Evolutionary conservation across 2,888 invertebrate species (phyloP), one percentile per base, ranked within the genome.

Genomic region (Aplocera efformata): DNA sequence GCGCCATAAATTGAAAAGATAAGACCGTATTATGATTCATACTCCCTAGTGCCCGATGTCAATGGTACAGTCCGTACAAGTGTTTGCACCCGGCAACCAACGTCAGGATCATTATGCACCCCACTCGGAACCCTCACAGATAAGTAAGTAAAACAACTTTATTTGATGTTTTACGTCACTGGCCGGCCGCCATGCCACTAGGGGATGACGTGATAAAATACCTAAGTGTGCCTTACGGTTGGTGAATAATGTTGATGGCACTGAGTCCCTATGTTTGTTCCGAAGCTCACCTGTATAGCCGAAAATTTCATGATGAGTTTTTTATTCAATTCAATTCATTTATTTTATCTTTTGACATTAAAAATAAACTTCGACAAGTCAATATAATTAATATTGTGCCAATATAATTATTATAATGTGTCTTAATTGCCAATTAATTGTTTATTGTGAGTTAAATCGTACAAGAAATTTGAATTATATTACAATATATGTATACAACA

Each of bases 81-180:
- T 48, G 56, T 55, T 59, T 57, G 56, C 56, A 48, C 31, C 38
- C 44, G 58, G 53, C 56, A 55, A 32, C 34, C 30, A 48, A 50
- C 58, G 56, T 60, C 59, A 57, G 68, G 64, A 70, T 81, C 82
- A 85, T 85, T 85, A 84, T 83, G 84, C 84, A 84, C 84, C 84
- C 83, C 61, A 57, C 58, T 58, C 42, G 57, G 63, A 60, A 66
- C 73, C 72, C 72, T 64, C 67, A 63, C 71, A 71, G 81, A 81
- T 82, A 82, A 77, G 78, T 79, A 78, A 83, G 82, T 83, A 81
- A 83, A 82, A 85, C 82, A 85, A 85, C 82, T 82, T 85, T 85
- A 86, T 86, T 86, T 85, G 84, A 84, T 84, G 83, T 82, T 75
- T 52, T 65, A 69, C 71, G 72, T 69, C 73, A 72, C 63, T 67